Evolutionary conservation across 2,113 vertebrate species (phyloP).

Genomic region (Pungitius pungitius): DNA sequence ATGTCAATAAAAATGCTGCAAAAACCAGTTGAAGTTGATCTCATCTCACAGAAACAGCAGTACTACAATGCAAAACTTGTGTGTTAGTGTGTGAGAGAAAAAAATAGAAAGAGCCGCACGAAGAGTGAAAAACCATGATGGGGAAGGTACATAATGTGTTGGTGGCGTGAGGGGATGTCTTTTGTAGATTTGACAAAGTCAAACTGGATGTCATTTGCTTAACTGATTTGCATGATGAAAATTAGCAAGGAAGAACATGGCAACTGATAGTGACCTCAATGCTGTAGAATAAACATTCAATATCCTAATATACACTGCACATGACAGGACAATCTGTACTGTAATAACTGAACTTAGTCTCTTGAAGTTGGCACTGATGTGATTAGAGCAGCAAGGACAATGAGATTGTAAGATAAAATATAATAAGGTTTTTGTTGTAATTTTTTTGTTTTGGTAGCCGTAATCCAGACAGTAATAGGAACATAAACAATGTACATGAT

Average conservation of each 20-base stretch:
- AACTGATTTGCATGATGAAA: constrained; percentile 56
- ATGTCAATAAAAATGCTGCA: background rate
- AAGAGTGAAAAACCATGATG: background rate
- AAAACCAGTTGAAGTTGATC: background rate
- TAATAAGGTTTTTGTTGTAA: too few species aligned
- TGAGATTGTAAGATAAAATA: background rate
- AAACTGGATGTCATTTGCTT: constrained; percentile 39
- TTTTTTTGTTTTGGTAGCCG: too few species aligned
- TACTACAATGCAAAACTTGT: background rate
- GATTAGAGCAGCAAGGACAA: background rate
- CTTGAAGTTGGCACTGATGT: background rate
- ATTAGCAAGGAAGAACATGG: constrained; percentile 10
- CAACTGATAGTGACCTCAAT: background rate
- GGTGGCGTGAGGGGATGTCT: background rate
- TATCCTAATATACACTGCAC: background rate
- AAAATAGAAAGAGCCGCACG: background rate
- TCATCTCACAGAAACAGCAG: background rate
- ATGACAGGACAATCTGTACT: background rate
- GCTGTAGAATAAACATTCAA: background rate
- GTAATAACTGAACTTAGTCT: background rate
- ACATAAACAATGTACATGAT: too few species aligned
- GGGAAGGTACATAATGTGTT: background rate
- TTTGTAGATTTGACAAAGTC: constrained; percentile 13
- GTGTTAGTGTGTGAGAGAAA: background rate
- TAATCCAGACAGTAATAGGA: too few species aligned